Conservation (phyloP, 1,140 invertebrate genomes). For the Drosophila trapezifrons region DNA sequence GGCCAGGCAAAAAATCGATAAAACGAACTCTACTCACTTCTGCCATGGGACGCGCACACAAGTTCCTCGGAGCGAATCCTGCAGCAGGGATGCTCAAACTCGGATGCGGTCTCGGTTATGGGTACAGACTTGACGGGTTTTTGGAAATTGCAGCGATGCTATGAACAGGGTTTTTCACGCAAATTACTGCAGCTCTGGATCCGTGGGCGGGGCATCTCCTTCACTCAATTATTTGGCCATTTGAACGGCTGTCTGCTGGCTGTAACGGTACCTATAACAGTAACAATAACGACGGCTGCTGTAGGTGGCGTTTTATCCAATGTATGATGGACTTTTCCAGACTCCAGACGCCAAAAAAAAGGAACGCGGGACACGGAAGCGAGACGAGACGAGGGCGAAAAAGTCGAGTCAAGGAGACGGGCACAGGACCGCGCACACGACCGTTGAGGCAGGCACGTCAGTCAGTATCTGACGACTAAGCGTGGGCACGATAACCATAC, state of each 20-base stretch:
- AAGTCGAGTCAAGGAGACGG: conserved; percentile 8
- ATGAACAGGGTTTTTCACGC: conserved; percentile 26
- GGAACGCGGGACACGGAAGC: conserved; percentile 22
- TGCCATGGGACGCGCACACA: conserved; percentile 52
- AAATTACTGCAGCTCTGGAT: conserved; percentile 15
- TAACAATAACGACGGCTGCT: not conserved
- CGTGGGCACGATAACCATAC: conserved; percentile 73
- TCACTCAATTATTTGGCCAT: conserved; percentile 39
- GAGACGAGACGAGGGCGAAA: conserved; percentile 5
- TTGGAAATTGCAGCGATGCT: conserved; percentile 31
- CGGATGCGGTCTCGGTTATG: not conserved
- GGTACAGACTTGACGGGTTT: not conserved
- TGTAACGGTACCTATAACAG: conserved; percentile 1
- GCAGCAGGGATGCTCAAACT: conserved; percentile 6
- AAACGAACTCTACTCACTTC: conserved; percentile 59
- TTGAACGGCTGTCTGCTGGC: not conserved
- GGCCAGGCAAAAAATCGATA: conserved; percentile 70
- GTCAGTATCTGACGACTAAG: conserved; percentile 77
- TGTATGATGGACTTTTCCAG: conserved; percentile 17
- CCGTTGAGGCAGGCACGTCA: conserved; percentile 68
- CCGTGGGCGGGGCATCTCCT: conserved; percentile 47
- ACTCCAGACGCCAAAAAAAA: conserved; percentile 21
- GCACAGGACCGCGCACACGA: conserved; percentile 45
- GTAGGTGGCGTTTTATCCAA: conserved; percentile 14
- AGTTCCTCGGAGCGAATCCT: conserved; percentile 20